Conservation (phyloP, 2,113 vertebrate species). For the Brachirus orientalis region DNA sequence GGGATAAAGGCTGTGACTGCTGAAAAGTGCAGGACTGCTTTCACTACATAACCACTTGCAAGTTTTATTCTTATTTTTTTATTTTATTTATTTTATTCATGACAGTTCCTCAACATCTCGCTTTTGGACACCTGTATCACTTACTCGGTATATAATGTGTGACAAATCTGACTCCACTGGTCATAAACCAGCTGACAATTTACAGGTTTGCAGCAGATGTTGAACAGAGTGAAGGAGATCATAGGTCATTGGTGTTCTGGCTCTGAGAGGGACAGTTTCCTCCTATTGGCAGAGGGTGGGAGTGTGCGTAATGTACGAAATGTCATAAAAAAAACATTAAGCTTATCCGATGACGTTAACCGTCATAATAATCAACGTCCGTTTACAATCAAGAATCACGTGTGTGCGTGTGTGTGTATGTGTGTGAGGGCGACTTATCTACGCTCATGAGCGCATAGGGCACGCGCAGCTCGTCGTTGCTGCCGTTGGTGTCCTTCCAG, state of each 20-base stretch:
- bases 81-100: too few species aligned
- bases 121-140: too few species aligned
- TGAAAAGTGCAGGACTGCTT: slow-evolving; percentile 6
- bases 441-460: slow-evolving; percentile 64
- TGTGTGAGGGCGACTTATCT: slow-evolving; percentile 23
- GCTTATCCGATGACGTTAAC: not conserved
- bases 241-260: not conserved
- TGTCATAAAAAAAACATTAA: not conserved
- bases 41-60: not conserved
- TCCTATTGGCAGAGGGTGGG: slow-evolving; percentile 7
- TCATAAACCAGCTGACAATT: not conserved
- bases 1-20: not conserved
- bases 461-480: slow-evolving; percentile 65
- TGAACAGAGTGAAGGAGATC: not conserved
- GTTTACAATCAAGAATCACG: slow-evolving; percentile 24
- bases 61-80: not conserved
- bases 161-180: not conserved
- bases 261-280: not conserved
- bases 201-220: not conserved
- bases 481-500: slow-evolving; percentile 54
- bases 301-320: slow-evolving; percentile 8
- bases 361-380: not conserved
- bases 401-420: not conserved
- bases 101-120: not conserved
- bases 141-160: not conserved